phyloP scores from a whole-genome alignment of 2,888 invertebrate genomes.

The Anoncus sp. region DNA sequence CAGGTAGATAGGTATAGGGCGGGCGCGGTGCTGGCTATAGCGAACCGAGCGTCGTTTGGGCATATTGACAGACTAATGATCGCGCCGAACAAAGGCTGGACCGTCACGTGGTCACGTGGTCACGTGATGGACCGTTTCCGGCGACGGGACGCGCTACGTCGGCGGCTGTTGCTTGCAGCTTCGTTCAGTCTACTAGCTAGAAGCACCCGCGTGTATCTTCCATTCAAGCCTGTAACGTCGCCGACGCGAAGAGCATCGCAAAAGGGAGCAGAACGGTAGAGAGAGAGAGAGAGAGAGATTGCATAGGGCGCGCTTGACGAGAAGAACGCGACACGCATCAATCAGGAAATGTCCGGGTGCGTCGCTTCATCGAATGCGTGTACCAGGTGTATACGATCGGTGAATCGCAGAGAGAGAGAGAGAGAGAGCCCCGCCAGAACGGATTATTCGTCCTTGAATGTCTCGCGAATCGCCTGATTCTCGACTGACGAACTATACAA shows the following conservation, averaged over 20 bases:
- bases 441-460: constrained; percentile 60
- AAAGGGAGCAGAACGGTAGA: constrained; percentile 36
- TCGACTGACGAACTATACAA: constrained; percentile 47
- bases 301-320: constrained; percentile 44
- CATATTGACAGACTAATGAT: constrained; percentile 83
- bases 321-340: constrained; percentile 78
- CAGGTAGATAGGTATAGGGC: constrained; percentile 78
- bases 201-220: constrained; percentile 53
- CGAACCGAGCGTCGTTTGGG: constrained; percentile 80
- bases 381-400: constrained; percentile 69
- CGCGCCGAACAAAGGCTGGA: constrained; percentile 81
- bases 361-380: constrained; percentile 63
- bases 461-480: constrained; percentile 45
- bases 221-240: constrained; percentile 67
- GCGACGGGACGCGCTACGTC: constrained; percentile 74
- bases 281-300: constrained; percentile 15
- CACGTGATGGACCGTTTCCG: constrained; percentile 83
- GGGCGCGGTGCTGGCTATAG: constrained; percentile 67
- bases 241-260: constrained; percentile 52
- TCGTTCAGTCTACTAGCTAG: constrained; percentile 40
- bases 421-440: no score
- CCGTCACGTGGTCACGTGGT: constrained; percentile 82
- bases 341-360: constrained; percentile 71
- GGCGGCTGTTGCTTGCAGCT: constrained; percentile 46
- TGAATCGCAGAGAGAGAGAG: constrained; percentile 43